Conservation (phyloP, 1,140 invertebrate species). For the Drosophila prosaltans region DNA sequence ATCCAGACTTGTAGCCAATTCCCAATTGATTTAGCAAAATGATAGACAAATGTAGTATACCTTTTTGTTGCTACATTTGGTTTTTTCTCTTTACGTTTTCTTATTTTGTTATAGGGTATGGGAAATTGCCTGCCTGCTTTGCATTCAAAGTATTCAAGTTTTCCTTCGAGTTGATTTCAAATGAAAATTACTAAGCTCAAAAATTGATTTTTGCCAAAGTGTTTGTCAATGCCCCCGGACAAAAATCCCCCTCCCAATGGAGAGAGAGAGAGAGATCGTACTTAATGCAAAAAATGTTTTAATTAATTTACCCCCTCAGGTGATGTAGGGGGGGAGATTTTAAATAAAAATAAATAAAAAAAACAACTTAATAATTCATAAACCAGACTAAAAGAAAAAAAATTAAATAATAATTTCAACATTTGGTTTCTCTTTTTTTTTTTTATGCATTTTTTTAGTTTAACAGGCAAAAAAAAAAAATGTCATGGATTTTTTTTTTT, state of each 20-base stretch:
- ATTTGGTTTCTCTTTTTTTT: conserved; percentile 17
- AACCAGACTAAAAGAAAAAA: conserved; percentile 33
- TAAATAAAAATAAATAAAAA: conserved; percentile 17
- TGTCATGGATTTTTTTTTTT: conserved; percentile 58
- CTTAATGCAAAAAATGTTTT: conserved; percentile 79
- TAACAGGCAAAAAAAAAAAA: conserved; percentile 20
- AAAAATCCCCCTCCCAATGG: background rate
- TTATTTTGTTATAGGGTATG: background rate
- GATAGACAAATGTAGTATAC: background rate
- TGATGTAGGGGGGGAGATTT: background rate
- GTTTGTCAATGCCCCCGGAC: conserved; percentile 38
- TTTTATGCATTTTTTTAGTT: background rate
- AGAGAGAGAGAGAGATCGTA: conserved; percentile 26
- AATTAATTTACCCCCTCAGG: conserved; percentile 64
- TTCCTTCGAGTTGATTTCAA: conserved; percentile 63
- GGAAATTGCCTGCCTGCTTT: conserved; percentile 72
- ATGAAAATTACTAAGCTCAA: conserved; percentile 65
- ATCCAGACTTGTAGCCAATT: background rate
- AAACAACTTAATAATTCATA: conserved; percentile 78
- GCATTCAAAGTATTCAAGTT: conserved; percentile 63
- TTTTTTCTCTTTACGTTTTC: too few species aligned
- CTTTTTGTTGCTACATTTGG: background rate
- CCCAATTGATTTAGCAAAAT: background rate
- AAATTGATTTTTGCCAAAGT: conserved; percentile 68
- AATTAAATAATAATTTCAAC: conserved; percentile 17